Percentiles rank a stretch among this genome's conserved stretches.
These are phyloP conservation scores for Chloromyia formosa DNA, from an alignment of 2,888 invertebrate genomes.

Conservation along the genomic window DNA sequence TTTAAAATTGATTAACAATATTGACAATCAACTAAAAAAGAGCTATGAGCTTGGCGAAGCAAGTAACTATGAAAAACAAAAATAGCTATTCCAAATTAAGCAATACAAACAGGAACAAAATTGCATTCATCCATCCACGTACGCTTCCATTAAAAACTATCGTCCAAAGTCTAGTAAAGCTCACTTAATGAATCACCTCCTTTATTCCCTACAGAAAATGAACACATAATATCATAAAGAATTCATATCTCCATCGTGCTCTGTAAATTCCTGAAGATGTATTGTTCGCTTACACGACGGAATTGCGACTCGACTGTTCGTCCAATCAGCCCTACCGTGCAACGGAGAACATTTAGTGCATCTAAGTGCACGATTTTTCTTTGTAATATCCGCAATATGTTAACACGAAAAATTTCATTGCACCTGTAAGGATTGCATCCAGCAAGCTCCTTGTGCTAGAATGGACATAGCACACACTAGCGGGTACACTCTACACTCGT, in stretches of 20 bases:
- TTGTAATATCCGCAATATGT: slow-evolving; percentile 21
- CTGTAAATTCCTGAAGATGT: not conserved
- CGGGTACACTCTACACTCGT: not conserved
- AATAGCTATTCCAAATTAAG: too few species aligned
- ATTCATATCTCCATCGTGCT: not conserved
- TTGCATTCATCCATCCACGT: too few species aligned
- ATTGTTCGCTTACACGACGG: not conserved
- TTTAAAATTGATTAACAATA: too few species aligned
- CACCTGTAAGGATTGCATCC: slow-evolving; percentile 2
- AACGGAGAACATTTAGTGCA: not conserved
- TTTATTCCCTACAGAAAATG: not conserved
- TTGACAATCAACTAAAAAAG: too few species aligned
- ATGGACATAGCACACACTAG: not conserved
- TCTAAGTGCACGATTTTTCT: slow-evolving; percentile 19
- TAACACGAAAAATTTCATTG: slow-evolving; percentile 22
- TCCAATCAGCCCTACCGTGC: not conserved
- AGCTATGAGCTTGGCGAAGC: too few species aligned
- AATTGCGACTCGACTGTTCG: not conserved
- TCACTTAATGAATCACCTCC: too few species aligned
- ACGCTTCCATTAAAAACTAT: too few species aligned
- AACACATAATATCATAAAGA: not conserved
- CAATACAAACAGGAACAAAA: too few species aligned
- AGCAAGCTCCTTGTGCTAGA: not conserved
- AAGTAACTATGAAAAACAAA: too few species aligned
- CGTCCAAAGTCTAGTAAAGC: too few species aligned